Conservation (phyloP, 2,888 invertebrate genomes). For the Erebia aethiops region DNA sequence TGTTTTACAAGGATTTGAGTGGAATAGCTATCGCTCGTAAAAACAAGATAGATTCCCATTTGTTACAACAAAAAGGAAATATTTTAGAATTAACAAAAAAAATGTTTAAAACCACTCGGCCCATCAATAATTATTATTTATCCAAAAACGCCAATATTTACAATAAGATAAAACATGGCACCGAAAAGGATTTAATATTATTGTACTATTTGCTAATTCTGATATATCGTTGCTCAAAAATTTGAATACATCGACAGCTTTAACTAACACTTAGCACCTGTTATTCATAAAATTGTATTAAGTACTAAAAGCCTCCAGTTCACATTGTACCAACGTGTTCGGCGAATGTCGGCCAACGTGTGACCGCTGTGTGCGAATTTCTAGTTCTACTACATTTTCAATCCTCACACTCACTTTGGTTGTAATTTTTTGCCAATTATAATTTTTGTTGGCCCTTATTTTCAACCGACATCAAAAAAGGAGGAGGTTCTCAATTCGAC, state of each 20-base stretch:
- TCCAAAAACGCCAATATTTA: slow-evolving; percentile 34
- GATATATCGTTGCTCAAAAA: slow-evolving; percentile 52
- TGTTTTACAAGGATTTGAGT: too few relatives aligned
- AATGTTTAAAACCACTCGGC: background rate
- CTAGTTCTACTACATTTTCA: too few relatives aligned
- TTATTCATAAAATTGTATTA: slow-evolving; percentile 55
- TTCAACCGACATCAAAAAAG: too few relatives aligned
- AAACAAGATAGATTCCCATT: too few relatives aligned
- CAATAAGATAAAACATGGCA: slow-evolving; percentile 51
- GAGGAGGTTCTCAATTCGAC: too few relatives aligned
- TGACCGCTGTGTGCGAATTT: background rate
- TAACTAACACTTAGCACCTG: slow-evolving; percentile 60
- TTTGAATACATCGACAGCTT: slow-evolving; percentile 43
- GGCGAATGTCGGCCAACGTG: too few relatives aligned
- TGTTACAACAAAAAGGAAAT: background rate
- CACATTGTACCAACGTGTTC: too few relatives aligned
- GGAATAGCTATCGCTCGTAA: too few relatives aligned
- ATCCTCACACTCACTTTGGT: too few relatives aligned
- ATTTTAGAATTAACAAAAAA: background rate
- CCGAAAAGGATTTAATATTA: slow-evolving; percentile 49
- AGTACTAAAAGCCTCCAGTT: slow-evolving; percentile 44
- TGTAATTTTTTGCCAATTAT: too few relatives aligned
- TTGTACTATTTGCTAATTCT: slow-evolving; percentile 51
- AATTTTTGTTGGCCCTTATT: too few relatives aligned
- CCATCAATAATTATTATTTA: slow-evolving; percentile 1